A percentile compares a stretch with the other conserved stretches of the same genome.
These are phyloP conservation scores for Agonum fuliginosum DNA, from an alignment of 2,888 invertebrate species.

Conservation along the genomic window DNA sequence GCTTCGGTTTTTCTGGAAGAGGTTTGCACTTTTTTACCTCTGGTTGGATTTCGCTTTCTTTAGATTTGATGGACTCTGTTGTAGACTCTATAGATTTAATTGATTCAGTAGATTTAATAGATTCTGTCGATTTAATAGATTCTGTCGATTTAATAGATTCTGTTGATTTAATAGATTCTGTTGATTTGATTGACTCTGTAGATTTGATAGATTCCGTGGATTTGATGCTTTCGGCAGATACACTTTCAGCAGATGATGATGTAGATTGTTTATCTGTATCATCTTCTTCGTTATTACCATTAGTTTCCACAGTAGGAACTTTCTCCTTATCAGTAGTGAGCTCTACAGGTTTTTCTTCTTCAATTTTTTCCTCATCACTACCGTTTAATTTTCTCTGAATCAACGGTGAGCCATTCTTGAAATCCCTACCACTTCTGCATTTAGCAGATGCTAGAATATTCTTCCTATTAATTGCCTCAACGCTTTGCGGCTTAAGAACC, in stretches of 20 bases:
- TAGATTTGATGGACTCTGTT: constrained; percentile 15
- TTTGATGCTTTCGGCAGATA: constrained; percentile 21
- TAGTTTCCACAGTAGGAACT: constrained; percentile 65
- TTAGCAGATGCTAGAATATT: constrained; percentile 91
- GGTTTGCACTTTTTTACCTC: constrained; percentile 6
- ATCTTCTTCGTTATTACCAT: constrained; percentile 30
- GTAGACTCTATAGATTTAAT: constrained; percentile 2
- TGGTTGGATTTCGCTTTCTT: constrained; percentile 26
- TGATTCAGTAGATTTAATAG: constrained; percentile 22
- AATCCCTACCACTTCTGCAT: constrained; percentile 87
- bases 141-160: constrained; percentile 22
- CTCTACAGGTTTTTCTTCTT: constrained; percentile 28
- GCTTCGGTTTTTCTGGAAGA: background rate
- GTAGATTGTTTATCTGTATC: constrained; percentile 30
- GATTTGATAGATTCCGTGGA: constrained; percentile 25
- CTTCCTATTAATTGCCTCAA: constrained; percentile 89
- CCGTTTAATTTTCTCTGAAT: constrained; percentile 84
- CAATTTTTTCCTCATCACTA: constrained; percentile 67
- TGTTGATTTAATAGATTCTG: constrained; percentile 11
- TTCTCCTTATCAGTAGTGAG: constrained; percentile 39
- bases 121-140: constrained; percentile 18
- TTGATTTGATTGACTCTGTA: no score
- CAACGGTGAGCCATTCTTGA: constrained; percentile 82
- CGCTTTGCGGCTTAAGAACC: constrained; percentile 85
- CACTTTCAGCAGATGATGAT: constrained; percentile 29